Evolutionary conservation across 2,888 invertebrate genomes (phyloP), one percentile per base, ranked within the genome.

Genomic region (Troides helena): DNA sequence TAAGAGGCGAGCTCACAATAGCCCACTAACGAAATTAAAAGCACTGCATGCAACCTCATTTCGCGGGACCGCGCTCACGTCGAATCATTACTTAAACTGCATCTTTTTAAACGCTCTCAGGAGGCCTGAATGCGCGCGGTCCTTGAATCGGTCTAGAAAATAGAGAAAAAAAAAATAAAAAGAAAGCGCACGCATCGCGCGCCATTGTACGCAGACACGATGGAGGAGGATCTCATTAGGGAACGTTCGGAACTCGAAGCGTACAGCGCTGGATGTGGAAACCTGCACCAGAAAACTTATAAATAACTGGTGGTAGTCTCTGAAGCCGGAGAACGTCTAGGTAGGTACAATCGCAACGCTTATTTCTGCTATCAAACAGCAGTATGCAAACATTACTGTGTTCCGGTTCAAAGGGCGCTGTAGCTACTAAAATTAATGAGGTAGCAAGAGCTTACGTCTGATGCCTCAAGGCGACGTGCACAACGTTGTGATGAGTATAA

Each of bases 161-260:
- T 81, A 75, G 74, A 75, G 73, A 71, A 73, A 80, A 63, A 70
- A 71, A 72, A 65, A 71, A 75, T 77, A 78, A 76, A 87, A 87
- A 89, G 81, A 84, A 88, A 87, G 79, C 83, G 83, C 86, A 91
- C 88, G 87, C 89, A 87, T 85, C 84, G 81, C 87, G 84, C 84
- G 82, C 85, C 85, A 92, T 92, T 92, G 90, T 91, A 89, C 83
- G 83, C 78, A 86, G 89, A 88, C 86, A 87, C 85, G 77, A 68
- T 71, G 86, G 86, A 90, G 90, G 89, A 89, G 84, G 87, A 90
- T 91, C 91, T 92, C 91, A 91, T 92, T 92, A 91, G 61, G 57
- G 65, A 61, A 43, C 56, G 65, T 69, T 69, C 65, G 65, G 65
- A 69, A 56, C 68, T 65, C 57, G 65, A 43, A 58, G 43, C 53